phyloP scores from a whole-genome alignment of 1,140 invertebrate species.

The Trichoplusia ni region DNA sequence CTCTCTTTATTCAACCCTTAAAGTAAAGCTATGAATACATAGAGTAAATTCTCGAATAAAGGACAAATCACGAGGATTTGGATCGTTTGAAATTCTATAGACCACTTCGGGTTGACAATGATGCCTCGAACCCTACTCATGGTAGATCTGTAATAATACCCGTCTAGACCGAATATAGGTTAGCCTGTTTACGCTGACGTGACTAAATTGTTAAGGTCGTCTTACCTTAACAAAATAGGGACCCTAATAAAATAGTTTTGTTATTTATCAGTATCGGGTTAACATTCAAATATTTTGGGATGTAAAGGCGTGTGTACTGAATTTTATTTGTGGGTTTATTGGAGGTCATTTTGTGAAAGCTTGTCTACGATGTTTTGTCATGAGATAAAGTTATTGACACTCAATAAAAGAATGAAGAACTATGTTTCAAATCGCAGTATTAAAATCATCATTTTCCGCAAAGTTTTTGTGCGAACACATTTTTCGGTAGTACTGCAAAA shows the following conservation, averaged over 20 bases:
- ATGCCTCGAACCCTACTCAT: constrained; percentile 33
- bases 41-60: constrained; percentile 8
- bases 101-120: constrained; percentile 8
- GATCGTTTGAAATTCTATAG: constrained; percentile 38
- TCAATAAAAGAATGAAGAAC: too few species aligned
- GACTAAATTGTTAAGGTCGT: constrained; percentile 30
- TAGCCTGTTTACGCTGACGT: constrained; percentile 26
- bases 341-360: too few species aligned
- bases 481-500: neutral
- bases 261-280: neutral
- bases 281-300: neutral
- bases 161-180: constrained; percentile 30
- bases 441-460: too few species aligned
- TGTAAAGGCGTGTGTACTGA: neutral
- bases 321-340: too few species aligned
- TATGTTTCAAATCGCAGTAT: too few species aligned
- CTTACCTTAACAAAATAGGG: neutral
- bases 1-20: constrained; percentile 7
- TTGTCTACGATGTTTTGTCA: too few species aligned
- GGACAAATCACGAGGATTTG: constrained; percentile 14
- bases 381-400: too few species aligned
- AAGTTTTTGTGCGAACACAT: too few species aligned
- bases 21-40: neutral
- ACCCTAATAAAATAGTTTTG: constrained; percentile 17
- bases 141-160: constrained; percentile 34